These are phyloP conservation scores for Tetramorium parvispinum DNA, from an alignment of 1,140 invertebrate genomes.

Conservation along the genomic window DNA sequence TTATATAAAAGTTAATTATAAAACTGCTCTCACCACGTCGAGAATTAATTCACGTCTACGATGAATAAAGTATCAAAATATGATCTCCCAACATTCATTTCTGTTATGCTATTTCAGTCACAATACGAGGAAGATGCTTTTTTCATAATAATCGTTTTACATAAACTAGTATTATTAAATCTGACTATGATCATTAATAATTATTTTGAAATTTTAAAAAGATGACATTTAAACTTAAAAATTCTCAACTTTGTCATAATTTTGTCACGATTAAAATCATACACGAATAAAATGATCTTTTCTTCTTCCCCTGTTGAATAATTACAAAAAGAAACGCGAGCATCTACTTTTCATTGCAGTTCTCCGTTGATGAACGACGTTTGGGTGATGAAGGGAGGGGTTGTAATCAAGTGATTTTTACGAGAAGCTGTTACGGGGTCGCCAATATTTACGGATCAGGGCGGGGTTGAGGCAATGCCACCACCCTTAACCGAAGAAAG, in stretches of 20 bases:
- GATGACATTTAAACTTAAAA: neutral
- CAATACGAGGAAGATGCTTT: conserved; percentile 8
- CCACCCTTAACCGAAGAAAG: conserved; percentile 62
- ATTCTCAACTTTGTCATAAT: neutral
- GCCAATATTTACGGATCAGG: conserved; percentile 79
- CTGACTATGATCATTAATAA: neutral
- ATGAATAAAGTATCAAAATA: conserved; percentile 61
- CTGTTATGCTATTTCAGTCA: conserved; percentile 38
- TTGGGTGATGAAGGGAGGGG: conserved; percentile 66
- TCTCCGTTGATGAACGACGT: conserved; percentile 24
- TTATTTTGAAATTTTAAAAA: neutral
- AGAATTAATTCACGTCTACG: conserved; percentile 65
- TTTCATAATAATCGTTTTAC: neutral
- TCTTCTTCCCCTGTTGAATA: neutral
- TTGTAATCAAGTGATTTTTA: conserved; percentile 80
- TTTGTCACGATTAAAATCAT: neutral
- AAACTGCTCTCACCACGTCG: conserved; percentile 42
- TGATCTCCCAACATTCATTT: conserved; percentile 63
- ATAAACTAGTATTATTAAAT: conserved; percentile 8
- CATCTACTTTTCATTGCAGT: conserved; percentile 15
- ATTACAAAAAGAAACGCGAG: neutral
- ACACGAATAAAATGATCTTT: neutral
- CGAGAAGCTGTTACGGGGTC: conserved; percentile 73
- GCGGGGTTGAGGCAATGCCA: conserved; percentile 66
- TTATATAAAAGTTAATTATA: conserved; percentile 35